phyloP scores from a whole-genome alignment of 2,888 invertebrate genomes.

The Cephus nigrinus region DNA sequence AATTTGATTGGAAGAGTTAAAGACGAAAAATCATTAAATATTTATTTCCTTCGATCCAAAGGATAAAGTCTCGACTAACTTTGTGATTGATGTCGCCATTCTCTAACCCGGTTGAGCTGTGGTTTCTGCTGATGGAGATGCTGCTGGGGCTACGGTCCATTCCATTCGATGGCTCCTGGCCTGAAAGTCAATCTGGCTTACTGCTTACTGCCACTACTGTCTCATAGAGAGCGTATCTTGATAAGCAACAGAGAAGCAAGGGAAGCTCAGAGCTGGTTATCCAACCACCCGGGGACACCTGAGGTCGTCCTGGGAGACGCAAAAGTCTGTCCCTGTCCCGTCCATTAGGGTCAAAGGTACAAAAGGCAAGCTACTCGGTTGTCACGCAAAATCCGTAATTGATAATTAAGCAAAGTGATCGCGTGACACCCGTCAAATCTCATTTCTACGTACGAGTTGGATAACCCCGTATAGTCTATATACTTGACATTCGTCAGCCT shows the following conservation, averaged over 20 bases:
- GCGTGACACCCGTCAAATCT: not conserved
- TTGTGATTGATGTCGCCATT: constrained; percentile 74
- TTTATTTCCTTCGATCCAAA: not conserved
- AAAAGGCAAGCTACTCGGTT: not conserved
- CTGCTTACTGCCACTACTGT: constrained; percentile 48
- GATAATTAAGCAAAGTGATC: not conserved
- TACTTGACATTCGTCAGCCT: not conserved
- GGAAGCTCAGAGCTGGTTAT: not conserved
- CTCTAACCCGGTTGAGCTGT: constrained; percentile 73
- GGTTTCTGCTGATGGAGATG: constrained; percentile 83
- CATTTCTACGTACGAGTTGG: not conserved
- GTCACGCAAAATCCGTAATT: not conserved
- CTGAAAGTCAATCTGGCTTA: constrained; percentile 61
- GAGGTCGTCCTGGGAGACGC: not conserved
- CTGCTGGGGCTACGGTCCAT: constrained; percentile 87
- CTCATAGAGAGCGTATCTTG: not conserved
- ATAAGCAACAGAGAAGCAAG: not conserved
- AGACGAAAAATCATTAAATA: not conserved
- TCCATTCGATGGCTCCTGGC: constrained; percentile 64
- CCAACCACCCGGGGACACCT: not conserved
- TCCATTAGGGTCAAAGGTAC: not conserved
- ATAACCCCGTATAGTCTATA: not conserved
- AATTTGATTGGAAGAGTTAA: not conserved
- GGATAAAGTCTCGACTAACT: constrained; percentile 47
- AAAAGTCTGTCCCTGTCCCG: not conserved